Percentiles rank a stretch among this genome's conserved stretches.
phyloP scores from a whole-genome alignment of 2,113 vertebrate species.

The Cnemophilus loriae region DNA sequence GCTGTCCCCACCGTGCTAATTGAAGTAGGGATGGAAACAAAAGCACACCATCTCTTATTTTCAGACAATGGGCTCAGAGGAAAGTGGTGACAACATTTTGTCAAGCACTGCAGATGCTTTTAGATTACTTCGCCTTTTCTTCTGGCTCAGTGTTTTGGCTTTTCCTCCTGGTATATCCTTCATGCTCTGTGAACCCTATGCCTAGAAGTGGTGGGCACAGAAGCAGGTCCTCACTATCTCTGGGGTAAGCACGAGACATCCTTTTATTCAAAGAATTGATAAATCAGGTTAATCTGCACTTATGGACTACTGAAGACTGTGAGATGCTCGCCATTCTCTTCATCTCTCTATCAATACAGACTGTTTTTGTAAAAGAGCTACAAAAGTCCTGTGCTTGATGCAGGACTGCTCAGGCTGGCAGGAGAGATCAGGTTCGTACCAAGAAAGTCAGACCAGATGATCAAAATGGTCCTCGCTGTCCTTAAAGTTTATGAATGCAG shows the following conservation, averaged over 20 bases:
- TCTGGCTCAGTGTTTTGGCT: neutral
- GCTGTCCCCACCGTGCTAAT: neutral
- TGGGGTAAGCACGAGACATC: neutral
- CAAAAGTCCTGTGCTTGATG: neutral
- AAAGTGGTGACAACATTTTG: neutral
- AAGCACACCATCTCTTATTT: neutral
- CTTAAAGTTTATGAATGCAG: neutral
- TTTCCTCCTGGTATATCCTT: neutral
- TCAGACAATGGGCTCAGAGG: neutral
- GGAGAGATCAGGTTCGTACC: neutral
- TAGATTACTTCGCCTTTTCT: neutral
- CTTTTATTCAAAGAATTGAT: neutral
- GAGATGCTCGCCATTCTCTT: rapidly evolving
- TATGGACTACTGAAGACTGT: rapidly evolving
- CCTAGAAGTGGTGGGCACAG: neutral
- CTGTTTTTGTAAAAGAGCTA: neutral
- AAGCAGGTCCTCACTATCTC: neutral
- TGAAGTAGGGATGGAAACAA: neutral
- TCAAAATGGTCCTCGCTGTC: neutral
- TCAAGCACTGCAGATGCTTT: neutral
- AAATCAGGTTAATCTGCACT: neutral
- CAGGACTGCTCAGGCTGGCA: neutral
- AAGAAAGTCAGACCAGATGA: neutral
- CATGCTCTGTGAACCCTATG: neutral
- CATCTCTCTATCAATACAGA: neutral